Percentiles rank a stretch among this genome's conserved stretches.
These are phyloP conservation scores for Characodon lateralis DNA, from an alignment of 2,797 vertebrate species.

Conservation along the genomic window DNA sequence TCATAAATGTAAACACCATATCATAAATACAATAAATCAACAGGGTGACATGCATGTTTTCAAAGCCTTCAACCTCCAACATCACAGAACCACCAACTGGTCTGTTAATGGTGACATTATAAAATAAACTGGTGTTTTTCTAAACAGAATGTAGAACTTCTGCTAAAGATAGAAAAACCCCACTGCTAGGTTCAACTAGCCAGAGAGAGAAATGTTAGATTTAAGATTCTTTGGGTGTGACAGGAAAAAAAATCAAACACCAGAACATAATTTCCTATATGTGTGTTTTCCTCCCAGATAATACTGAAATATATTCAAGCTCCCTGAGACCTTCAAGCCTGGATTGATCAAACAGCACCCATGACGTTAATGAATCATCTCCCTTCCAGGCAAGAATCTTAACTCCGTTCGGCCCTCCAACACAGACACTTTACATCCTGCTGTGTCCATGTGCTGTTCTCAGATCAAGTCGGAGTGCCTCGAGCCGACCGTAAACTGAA, in stretches of 20 bases:
- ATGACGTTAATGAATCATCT: constrained; percentile 57
- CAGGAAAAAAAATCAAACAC: constrained; percentile 14
- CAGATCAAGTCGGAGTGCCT: constrained; percentile 58
- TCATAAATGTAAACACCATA: background rate
- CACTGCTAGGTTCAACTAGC: constrained; percentile 19
- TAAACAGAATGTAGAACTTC: background rate
- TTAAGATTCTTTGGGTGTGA: constrained; percentile 17
- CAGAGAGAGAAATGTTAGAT: constrained; percentile 18
- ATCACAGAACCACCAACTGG: background rate
- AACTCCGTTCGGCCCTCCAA: constrained; percentile 29
- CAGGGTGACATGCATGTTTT: background rate
- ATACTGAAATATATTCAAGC: constrained; percentile 17
- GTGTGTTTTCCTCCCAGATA: constrained; percentile 33
- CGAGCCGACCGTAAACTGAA: constrained; percentile 58
- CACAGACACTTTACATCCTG: constrained; percentile 64
- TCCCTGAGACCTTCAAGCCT: constrained; percentile 19
- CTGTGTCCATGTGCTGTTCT: constrained; percentile 73
- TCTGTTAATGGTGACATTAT: background rate
- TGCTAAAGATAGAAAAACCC: constrained; percentile 14
- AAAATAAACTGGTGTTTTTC: background rate
- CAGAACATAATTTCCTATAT: constrained; percentile 10
- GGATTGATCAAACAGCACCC: constrained; percentile 43
- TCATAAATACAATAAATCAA: background rate
- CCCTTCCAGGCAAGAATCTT: constrained; percentile 61
- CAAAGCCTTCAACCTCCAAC: background rate